Evolutionary conservation across 2,888 invertebrate genomes (phyloP), one percentile per base, ranked within the genome.

Genomic region (Patella ulyssiponensis): DNA sequence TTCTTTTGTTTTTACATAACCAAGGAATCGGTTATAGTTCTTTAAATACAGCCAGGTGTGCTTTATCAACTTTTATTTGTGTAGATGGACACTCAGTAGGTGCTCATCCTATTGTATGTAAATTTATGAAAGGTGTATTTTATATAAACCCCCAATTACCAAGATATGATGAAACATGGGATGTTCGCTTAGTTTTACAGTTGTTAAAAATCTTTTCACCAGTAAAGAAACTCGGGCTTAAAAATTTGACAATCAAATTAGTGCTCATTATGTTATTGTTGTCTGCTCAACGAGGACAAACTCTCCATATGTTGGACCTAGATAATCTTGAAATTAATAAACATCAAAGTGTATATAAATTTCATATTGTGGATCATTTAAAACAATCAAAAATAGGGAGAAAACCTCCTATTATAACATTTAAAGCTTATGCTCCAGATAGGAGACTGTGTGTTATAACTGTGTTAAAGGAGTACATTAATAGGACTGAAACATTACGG

Each of bases 121-220:
- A 77, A 23, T 83, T 83, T 52, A 76, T 83, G 80, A 83, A 78
- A 78, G 83, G 81, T 0, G 54, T 81, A 17, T 81, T 78, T 73
- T 20, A 79, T 51, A 17, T 44, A 17, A 75, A 77, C 17, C 83
- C 82, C 56, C 20, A 72, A 9, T 33, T 78, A 17, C 79, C 81
- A 74, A 78, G 69, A 75, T 79, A 80, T 76, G 74, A 12, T n/a
- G 27, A 20, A 17, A 84, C 76, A 33, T 82, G 84, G 82, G 77
- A 81, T 74, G 79, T 77, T 9, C 69, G 53, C 3, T 27, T 69
- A 17, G 80, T 84, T 4, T 64, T 84, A 56, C 56, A 73, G 23
- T 80, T 58, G 69, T 17, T 84, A 17, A 74, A 73, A 72, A 71
- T 27, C 1, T 64, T 73, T 20, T 44, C 75, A 14, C 77, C 71